phyloP scores from a whole-genome alignment of 1,140 invertebrate species.

The Eriocheir sinensis region DNA sequence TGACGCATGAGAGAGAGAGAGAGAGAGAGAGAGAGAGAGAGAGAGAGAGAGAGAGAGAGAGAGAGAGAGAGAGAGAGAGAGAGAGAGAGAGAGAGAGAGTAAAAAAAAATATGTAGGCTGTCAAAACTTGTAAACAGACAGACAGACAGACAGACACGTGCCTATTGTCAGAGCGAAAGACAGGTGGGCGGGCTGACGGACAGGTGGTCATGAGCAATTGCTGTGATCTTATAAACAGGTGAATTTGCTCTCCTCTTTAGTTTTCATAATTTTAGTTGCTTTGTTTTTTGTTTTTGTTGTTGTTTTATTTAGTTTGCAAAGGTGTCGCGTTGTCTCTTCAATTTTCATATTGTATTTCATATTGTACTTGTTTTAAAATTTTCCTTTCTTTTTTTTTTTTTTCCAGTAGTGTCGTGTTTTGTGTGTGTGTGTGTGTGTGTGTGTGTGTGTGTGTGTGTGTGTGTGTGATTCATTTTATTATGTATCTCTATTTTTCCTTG shows the following conservation, averaged over 20 bases:
- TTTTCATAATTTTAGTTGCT: neutral
- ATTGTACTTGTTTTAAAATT: neutral
- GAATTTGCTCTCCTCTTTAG: no score
- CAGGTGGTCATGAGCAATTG: no score
- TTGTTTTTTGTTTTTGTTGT: neutral
- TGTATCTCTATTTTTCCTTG: no score
- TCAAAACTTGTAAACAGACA: no score
- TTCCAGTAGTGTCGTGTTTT: neutral
- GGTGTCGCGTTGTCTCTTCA: no score
- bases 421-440: constrained; percentile 25
- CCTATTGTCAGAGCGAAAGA: neutral
- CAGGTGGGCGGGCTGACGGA: no score
- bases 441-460: neutral
- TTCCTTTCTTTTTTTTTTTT: neutral
- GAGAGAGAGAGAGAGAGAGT: neutral
- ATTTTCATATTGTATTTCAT: no score
- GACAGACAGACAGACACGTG: neutral
- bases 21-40: neutral
- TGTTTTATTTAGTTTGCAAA: neutral
- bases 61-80: neutral
- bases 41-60: constrained; percentile 40
- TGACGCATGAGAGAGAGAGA: constrained; percentile 50
- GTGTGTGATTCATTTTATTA: no score
- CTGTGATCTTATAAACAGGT: no score
- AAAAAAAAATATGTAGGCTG: no score